Base-by-base conservation (phyloP, 1,140 invertebrate genomes). In the Camponotus vicinus region DNA sequence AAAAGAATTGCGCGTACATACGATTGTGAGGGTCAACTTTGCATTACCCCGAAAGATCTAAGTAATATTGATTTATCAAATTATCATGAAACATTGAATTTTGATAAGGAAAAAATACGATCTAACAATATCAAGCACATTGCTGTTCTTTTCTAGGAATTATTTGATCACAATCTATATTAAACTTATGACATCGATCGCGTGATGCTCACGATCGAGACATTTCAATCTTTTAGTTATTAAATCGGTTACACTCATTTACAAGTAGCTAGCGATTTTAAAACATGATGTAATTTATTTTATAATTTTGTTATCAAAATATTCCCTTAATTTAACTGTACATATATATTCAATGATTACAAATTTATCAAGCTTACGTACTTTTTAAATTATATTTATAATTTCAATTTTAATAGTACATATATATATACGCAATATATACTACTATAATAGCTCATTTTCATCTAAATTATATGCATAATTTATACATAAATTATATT, bases 221-320 rank as follows among this genome's bases (percentile, higher is more conserved):
- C 3, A 21, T 18, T 6, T 52, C 37, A n/a, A 66, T 49, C n/a
- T 76, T 3, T 34, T 18, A 0, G 15, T 69, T 42, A 32, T 77
- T 52, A 42, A 64, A 45, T 37, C 9, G 4, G 15, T 4, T 18
- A 61, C 0, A 61, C 0, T 78, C 66, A 61, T 73, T 34, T 88
- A 21, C 2, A 52, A 71, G n/a, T 45, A 59, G n/a, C 59, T 13
- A 32, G 27, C 15, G 87, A 70, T 52, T 18, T 71, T 55, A 73
- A 79, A 67, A 57, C 73, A 85, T 71, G 11, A 61, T 42, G 18
- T 42, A 67, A 15, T 8, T 85, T 79, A 78, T 85, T 66, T n/a
- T 78, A 63, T 45, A 85, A 73, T 49, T 83, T 79, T 45, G 6
- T 83, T 89, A 89, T 89, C 75, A 21, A 69, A 27, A 52, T 64